These are phyloP conservation scores for Falco columbarius DNA, from an alignment of 2,797 vertebrate species.

Conservation along the genomic window DNA sequence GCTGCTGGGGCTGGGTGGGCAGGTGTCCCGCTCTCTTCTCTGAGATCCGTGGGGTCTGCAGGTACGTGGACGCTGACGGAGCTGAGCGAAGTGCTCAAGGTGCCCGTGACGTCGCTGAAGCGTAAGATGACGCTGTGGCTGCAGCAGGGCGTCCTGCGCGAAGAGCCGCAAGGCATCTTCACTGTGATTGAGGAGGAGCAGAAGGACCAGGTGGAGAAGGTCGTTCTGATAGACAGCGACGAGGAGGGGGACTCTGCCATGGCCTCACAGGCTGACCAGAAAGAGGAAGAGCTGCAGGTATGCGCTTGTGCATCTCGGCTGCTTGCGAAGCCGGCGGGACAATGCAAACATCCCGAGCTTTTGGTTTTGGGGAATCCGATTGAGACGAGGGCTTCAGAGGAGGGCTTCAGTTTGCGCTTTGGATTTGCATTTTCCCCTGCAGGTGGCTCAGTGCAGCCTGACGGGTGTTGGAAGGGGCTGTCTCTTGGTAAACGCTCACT, in stretches of 20 bases:
- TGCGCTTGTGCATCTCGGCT: rapidly evolving
- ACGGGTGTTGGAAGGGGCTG: background rate
- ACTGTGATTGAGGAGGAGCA: conserved; percentile 89
- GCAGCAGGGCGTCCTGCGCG: conserved; percentile 92
- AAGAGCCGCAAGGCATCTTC: conserved; percentile 88
- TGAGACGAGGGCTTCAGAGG: background rate
- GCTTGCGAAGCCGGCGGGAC: rapidly evolving
- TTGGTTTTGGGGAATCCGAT: background rate
- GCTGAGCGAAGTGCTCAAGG: conserved; percentile 87
- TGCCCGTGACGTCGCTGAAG: conserved; percentile 87
- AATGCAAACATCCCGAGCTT: rapidly evolving
- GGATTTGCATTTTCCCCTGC: background rate
- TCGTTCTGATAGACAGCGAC: conserved; percentile 94
- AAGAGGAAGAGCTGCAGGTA: conserved; percentile 90
- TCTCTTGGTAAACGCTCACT: background rate
- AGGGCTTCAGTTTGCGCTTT: background rate
- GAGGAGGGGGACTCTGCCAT: conserved; percentile 97
- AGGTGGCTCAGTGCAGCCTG: too few relatives aligned
- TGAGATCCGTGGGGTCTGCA: background rate
- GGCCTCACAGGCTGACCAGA: conserved; percentile 95
- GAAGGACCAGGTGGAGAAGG: conserved; percentile 86
- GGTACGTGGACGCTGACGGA: conserved; percentile 90
- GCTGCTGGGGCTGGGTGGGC: background rate
- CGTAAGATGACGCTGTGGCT: conserved; percentile 94
- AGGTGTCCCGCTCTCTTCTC: background rate